These are phyloP conservation scores for Tricholaema leucomelas DNA, from an alignment of 2,113 vertebrate genomes.

Conservation along the genomic window DNA sequence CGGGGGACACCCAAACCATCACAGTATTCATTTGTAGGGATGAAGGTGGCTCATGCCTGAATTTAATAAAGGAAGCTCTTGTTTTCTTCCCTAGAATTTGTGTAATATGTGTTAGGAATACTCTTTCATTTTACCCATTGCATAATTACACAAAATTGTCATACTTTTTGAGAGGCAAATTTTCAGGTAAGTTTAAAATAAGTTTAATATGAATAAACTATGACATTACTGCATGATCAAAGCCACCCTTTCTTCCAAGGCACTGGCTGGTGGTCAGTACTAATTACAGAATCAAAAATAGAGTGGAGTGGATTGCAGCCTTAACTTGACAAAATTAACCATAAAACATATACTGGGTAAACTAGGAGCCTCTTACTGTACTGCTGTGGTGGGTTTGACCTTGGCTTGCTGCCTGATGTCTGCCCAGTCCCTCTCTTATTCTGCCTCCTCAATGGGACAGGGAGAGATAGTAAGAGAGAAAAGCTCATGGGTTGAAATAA, in stretches of 20 bases:
- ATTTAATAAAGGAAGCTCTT: background rate
- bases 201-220: background rate
- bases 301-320: background rate
- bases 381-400: background rate
- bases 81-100: background rate
- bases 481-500: background rate
- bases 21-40: background rate
- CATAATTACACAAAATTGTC: background rate
- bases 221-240: background rate
- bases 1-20: no score
- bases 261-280: background rate
- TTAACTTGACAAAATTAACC: constrained; percentile 23
- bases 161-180: background rate
- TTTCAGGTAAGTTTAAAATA: background rate
- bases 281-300: background rate
- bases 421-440: background rate
- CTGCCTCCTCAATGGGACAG: background rate
- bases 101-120: background rate
- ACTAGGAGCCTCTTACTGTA: background rate
- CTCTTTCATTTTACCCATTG: background rate
- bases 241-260: background rate
- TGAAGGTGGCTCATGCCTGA: background rate
- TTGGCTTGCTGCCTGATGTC: background rate
- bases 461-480: background rate
- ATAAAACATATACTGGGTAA: background rate